These are phyloP conservation scores for Oreochromis spilurus DNA, from an alignment of 2,113 vertebrate species.

Conservation along the genomic window DNA sequence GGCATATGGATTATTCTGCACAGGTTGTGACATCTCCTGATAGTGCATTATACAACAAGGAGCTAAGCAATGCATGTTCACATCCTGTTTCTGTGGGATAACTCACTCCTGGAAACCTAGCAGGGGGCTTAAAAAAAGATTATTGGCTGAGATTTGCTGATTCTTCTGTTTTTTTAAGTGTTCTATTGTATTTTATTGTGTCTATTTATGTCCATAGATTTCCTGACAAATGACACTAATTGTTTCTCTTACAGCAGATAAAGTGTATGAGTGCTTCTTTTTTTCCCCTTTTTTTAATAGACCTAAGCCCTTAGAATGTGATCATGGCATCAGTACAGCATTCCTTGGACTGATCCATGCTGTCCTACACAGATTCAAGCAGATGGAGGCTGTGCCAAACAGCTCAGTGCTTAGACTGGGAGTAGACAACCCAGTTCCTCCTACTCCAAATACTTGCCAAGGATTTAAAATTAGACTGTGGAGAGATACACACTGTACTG, in stretches of 20 bases:
- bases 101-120: neutral
- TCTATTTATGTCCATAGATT: neutral
- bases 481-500: conserved; percentile 51
- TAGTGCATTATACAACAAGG: conserved; percentile 37
- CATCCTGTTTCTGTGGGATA: conserved; percentile 20
- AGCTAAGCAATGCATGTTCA: conserved; percentile 28
- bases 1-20: conserved; percentile 49
- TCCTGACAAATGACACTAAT: neutral
- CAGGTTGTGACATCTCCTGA: conserved; percentile 60
- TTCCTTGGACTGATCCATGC: conserved; percentile 49
- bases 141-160: neutral
- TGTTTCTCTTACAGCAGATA: neutral
- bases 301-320: conserved; percentile 19
- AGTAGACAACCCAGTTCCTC: conserved; percentile 46
- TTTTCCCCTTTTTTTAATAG: neutral
- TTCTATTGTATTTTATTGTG: neutral
- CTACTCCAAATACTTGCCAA: conserved; percentile 42
- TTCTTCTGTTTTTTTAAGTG: neutral
- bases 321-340: conserved; percentile 34
- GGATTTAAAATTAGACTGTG: conserved; percentile 56
- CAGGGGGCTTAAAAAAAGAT: neutral
- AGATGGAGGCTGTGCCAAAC: conserved; percentile 48
- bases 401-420: conserved; percentile 40
- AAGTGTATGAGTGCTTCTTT: neutral
- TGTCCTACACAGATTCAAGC: conserved; percentile 45